Percentiles rank a stretch among this genome's conserved stretches.
Evolutionary conservation across 2,888 invertebrate genomes (phyloP).

Genomic region (Hyposoter didymator): DNA sequence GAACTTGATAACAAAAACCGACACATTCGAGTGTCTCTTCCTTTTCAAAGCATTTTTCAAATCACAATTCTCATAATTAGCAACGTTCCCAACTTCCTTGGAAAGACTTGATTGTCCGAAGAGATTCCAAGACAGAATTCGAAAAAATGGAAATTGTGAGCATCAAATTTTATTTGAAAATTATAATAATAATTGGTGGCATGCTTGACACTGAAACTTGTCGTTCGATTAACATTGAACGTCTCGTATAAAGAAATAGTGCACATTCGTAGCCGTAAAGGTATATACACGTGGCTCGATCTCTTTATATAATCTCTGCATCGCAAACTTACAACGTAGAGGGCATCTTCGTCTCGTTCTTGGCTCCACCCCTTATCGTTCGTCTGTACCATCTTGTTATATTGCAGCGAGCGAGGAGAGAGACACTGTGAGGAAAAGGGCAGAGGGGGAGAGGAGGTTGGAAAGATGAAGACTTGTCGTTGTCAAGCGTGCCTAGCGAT

Average conservation of each 20-base stretch:
- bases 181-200: not conserved
- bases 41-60: not conserved
- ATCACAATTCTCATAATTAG: not conserved
- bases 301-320: conserved; percentile 50
- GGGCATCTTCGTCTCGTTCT: conserved; percentile 39
- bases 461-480: conserved; percentile 59
- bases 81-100: not conserved
- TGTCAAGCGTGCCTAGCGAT: conserved; percentile 71
- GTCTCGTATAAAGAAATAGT: conserved; percentile 9
- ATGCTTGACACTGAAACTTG: not conserved
- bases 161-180: not conserved
- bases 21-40: not conserved
- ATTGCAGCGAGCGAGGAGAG: conserved; percentile 37
- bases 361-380: conserved; percentile 59
- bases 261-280: conserved; percentile 2
- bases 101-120: not conserved
- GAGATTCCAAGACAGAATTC: not conserved
- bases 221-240: conserved; percentile 3
- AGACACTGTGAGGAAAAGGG: not conserved
- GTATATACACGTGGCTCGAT: conserved; percentile 42
- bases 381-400: conserved; percentile 59
- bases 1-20: not conserved
- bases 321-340: conserved; percentile 43
- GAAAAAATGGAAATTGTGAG: too few species aligned
- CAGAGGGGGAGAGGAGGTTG: not conserved